These are phyloP conservation scores for Drosophila macrospina DNA, from an alignment of 2,888 invertebrate genomes.

Conservation along the genomic window DNA sequence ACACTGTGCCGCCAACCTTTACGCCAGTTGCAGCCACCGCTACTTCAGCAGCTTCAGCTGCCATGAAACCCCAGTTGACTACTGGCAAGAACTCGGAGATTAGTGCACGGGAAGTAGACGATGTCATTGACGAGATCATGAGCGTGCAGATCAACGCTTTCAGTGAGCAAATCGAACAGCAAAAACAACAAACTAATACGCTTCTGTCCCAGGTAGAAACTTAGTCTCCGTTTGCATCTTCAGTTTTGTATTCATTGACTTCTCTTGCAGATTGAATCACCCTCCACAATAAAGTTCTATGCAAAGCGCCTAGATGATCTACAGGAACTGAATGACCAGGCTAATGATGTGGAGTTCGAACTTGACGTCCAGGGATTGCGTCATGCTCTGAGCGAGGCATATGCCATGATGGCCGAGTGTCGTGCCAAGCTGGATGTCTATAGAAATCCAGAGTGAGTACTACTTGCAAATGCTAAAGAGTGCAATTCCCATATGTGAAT, in stretches of 20 bases:
- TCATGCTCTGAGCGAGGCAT: conserved; percentile 86
- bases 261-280: conserved; percentile 85
- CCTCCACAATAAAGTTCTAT: conserved; percentile 87
- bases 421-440: conserved; percentile 83
- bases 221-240: neutral
- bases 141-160: conserved; percentile 89
- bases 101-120: conserved; percentile 68
- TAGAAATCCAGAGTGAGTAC: conserved; percentile 82
- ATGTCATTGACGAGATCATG: conserved; percentile 87
- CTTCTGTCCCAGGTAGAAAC: conserved; percentile 80
- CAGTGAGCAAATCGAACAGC: conserved; percentile 88
- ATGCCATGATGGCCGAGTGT: conserved; percentile 84
- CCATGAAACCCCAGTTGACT: conserved; percentile 9
- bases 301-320: conserved; percentile 86
- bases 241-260: neutral
- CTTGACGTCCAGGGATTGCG: conserved; percentile 87
- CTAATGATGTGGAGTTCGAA: conserved; percentile 88
- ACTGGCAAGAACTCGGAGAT: conserved; percentile 23
- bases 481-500: too few relatives aligned
- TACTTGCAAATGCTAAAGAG: neutral
- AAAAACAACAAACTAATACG: conserved; percentile 87
- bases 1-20: conserved; percentile 80
- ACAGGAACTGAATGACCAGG: conserved; percentile 88
- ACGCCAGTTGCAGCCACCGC: conserved; percentile 60
- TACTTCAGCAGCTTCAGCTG: conserved; percentile 18